Base-by-base conservation (phyloP, 2,888 invertebrate genomes). In the Standfussiana lucernea region DNA sequence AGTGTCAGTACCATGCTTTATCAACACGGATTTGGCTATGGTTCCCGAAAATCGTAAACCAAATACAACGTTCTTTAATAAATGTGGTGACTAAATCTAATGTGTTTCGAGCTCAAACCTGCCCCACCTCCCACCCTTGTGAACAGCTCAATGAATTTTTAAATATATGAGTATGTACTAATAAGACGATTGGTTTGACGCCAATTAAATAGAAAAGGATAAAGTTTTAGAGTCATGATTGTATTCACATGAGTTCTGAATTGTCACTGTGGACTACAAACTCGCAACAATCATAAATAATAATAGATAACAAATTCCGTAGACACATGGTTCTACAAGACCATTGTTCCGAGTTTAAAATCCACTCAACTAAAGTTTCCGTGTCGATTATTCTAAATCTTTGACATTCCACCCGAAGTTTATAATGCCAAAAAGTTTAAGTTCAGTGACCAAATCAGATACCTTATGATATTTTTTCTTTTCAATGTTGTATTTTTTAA, bases 341-440 rank as follows among this genome's bases (percentile, higher is more conserved):
- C 61, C n/a, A 75, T 75, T 76, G 21, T 71, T 61, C 32, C 8
- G 10, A 50, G 50, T 11, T 53, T n/a, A n/a, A 53, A 11, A n/a
- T n/a, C 21, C 7, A 42, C n/a, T 72, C 35, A 35, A n/a, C 13
- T 40, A n/a, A 42, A 21, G n/a, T 35, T 13, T 71, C 24, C 18
- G 13, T n/a, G 42, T 35, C 13, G 24, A 40, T 21, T 11, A 15
- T 35, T 2, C n/a, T 40, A 32, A 50, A 50, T 50, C 11, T 50
- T 50, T 18, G 18, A 42, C 53, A 42, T 32, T 53, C 8, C 40
- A 53, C 35, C 21, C 3, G 11, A 68, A n/a, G 47, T 35, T n/a
- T 50, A 35, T 68, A 47, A 21, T 45, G 24, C 53, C 21, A 32
- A 42, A 15, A 32, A 66, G 21, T 66, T 65, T 42, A 11, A 28